phyloP scores from a whole-genome alignment of 2,113 vertebrate species.

The Oreochromis aureus region DNA sequence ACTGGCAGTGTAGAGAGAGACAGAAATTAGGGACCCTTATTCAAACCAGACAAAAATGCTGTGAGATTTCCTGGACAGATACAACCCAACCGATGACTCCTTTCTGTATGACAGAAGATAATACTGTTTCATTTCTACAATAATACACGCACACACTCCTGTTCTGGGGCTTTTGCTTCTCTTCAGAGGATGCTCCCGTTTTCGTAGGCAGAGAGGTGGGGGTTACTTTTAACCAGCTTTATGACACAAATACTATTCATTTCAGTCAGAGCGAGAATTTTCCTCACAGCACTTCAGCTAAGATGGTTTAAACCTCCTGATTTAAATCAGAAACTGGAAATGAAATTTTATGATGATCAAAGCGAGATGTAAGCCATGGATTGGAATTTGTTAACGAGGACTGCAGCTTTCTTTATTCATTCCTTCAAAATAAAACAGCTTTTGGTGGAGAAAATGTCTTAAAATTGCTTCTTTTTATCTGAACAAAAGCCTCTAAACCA shows the following conservation, averaged over 20 bases:
- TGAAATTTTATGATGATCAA: not conserved
- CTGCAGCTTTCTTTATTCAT: not conserved
- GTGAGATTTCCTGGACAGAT: constrained; percentile 20
- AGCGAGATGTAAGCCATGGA: not conserved
- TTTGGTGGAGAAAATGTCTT: not conserved
- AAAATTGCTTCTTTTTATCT: not conserved
- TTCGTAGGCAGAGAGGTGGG: not conserved
- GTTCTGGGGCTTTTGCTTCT: constrained; percentile 39
- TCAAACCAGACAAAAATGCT: constrained; percentile 17
- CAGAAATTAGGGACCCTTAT: constrained; percentile 37
- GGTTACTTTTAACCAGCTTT: not conserved
- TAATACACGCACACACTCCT: constrained; percentile 10
- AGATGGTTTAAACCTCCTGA: not conserved
- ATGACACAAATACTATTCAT: not conserved
- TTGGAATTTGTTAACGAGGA: not conserved
- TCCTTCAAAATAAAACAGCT: fast-evolving
- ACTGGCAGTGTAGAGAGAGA: constrained; percentile 53
- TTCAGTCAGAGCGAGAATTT: not conserved
- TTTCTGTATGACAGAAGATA: constrained; percentile 45
- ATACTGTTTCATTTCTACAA: constrained; percentile 43
- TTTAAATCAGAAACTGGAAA: not conserved
- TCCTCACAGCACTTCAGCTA: not conserved
- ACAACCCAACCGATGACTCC: constrained; percentile 11
- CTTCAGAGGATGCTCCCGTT: constrained; percentile 9
- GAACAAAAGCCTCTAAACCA: not conserved